A percentile compares a stretch with the other conserved stretches of the same genome.
These are phyloP conservation scores for Pongo abelii DNA, from an alignment of 2,113 vertebrate genomes.

Conservation along the genomic window DNA sequence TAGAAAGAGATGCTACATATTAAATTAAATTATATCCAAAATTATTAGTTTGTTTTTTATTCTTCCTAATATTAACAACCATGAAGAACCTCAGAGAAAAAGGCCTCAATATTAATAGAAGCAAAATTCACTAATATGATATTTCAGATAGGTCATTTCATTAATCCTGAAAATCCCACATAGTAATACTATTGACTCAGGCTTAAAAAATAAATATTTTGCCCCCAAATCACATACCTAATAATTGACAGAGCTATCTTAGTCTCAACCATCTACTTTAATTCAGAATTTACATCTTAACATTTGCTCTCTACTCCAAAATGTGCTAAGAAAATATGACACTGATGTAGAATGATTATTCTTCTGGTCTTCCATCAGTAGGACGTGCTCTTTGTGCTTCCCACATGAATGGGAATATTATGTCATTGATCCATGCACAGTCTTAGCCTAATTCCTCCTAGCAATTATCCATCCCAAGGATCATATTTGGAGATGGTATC, in stretches of 20 bases:
- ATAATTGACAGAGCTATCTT: background rate
- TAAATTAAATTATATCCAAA: constrained; percentile 34
- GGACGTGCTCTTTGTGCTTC: background rate
- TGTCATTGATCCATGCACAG: background rate
- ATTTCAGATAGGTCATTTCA: constrained; percentile 6
- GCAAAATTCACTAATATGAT: constrained; percentile 20
- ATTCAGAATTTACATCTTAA: background rate
- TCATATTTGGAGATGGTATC: background rate
- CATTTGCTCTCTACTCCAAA: background rate
- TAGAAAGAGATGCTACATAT: constrained; percentile 30
- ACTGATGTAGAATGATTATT: background rate
- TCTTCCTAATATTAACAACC: background rate
- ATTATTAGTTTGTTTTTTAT: background rate
- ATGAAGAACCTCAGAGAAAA: background rate
- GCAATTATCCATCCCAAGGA: background rate
- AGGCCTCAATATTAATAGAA: background rate
- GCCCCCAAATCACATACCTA: background rate
- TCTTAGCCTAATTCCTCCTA: background rate
- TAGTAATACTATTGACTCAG: background rate
- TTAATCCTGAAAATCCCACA: constrained; percentile 2
- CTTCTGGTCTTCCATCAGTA: background rate
- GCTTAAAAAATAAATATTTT: background rate
- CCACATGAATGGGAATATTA: background rate
- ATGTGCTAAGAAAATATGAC: background rate
- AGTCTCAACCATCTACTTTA: background rate